Evolutionary conservation across 2,113 vertebrate species (phyloP).

Genomic region (Melanotaenia duboulayi): DNA sequence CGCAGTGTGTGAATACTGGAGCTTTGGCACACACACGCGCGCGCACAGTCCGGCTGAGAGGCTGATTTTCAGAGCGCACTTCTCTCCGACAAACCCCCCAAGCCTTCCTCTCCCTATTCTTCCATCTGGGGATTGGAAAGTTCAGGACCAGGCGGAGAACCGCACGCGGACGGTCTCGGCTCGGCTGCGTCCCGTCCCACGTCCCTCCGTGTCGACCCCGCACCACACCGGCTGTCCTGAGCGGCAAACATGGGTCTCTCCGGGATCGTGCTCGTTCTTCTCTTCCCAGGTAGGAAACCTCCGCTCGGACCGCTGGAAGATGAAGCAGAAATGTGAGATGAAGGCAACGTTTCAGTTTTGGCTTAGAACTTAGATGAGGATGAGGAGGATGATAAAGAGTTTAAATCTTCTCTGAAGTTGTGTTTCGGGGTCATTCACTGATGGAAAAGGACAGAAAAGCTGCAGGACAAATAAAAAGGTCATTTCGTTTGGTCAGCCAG

Average conservation of each 20-base stretch:
- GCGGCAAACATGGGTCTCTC: constrained; percentile 52
- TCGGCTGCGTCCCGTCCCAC: constrained; percentile 32
- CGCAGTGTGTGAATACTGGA: constrained; percentile 21
- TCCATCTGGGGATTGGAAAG: constrained; percentile 38
- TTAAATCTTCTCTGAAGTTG: too few species aligned
- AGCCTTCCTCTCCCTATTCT: constrained; percentile 6
- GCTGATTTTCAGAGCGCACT: constrained; percentile 33
- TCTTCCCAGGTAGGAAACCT: constrained; percentile 60
- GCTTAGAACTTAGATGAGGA: not conserved
- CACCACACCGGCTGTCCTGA: constrained; percentile 15
- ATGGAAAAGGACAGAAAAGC: too few species aligned
- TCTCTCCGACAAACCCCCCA: constrained; percentile 15
- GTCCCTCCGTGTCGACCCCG: not conserved
- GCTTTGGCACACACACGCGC: constrained; percentile 24
- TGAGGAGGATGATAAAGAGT: not conserved
- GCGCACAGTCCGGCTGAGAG: not conserved
- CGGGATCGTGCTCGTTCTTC: constrained; percentile 38
- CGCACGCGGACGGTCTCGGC: constrained; percentile 6
- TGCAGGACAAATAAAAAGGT: too few species aligned
- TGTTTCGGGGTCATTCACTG: too few species aligned
- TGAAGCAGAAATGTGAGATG: not conserved
- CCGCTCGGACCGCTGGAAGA: not conserved
- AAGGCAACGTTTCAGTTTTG: not conserved
- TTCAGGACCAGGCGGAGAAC: constrained; percentile 44
- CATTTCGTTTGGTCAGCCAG: too few species aligned